Conservation (phyloP, 2,797 vertebrate species). For the Acanthornis magna region DNA sequence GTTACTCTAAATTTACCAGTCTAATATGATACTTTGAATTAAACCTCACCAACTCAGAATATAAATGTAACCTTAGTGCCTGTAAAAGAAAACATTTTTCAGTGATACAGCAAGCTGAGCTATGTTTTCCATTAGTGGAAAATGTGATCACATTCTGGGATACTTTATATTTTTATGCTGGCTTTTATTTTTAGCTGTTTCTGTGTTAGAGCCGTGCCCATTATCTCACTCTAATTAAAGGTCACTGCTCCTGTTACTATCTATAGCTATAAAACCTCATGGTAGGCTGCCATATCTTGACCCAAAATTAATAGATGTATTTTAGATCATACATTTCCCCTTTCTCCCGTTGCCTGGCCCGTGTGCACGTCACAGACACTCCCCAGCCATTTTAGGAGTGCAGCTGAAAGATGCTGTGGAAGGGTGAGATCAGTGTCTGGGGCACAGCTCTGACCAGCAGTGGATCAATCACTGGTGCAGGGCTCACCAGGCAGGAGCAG, state of each 20-base stretch:
- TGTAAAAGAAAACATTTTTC: slow-evolving; percentile 26
- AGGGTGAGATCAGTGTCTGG: neutral
- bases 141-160: slow-evolving; percentile 49
- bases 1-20: neutral
- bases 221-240: slow-evolving; percentile 63
- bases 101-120: neutral
- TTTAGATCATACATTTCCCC: neutral
- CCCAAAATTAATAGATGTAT: slow-evolving; percentile 6
- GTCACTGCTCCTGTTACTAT: slow-evolving; percentile 52
- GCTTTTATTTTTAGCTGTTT: slow-evolving; percentile 57
- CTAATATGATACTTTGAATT: neutral
- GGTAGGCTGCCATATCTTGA: neutral
- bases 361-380: neutral
- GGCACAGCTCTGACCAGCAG: neutral
- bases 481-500: neutral
- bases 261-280: slow-evolving; percentile 16
- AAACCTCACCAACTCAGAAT: neutral
- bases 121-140: slow-evolving; percentile 62
- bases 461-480: neutral
- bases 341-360: neutral
- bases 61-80: neutral
- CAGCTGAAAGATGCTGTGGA: neutral
- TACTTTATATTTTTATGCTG: slow-evolving; percentile 30
- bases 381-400: neutral
- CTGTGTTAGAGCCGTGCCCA: slow-evolving; percentile 34